Evolutionary conservation across 2,797 vertebrate genomes (phyloP).

Genomic region (Cyprinella venusta): DNA sequence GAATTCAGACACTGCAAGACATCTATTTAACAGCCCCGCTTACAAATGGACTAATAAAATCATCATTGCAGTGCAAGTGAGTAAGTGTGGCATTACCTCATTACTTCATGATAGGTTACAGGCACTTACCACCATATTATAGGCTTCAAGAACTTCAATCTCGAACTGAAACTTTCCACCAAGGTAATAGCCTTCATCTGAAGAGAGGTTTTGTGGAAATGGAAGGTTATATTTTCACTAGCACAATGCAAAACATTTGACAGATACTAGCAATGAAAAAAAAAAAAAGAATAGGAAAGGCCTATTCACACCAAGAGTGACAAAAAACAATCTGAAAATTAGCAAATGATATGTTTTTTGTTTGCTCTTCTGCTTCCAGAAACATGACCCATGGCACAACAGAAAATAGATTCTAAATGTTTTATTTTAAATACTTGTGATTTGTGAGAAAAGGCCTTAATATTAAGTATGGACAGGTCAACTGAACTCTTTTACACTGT

Average conservation of each 20-base stretch:
- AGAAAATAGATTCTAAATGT: neutral
- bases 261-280: neutral
- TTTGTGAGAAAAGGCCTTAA: neutral
- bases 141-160: slow-evolving; percentile 94
- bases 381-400: neutral
- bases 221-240: slow-evolving; percentile 18
- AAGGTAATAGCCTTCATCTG: slow-evolving; percentile 99
- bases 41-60: slow-evolving; percentile 38
- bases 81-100: slow-evolving; percentile 34
- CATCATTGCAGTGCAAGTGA: slow-evolving; percentile 1
- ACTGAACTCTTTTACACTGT: neutral
- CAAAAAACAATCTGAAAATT: neutral
- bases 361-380: neutral
- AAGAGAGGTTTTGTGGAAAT: slow-evolving; percentile 16
- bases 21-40: slow-evolving; percentile 7
- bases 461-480: neutral
- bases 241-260: slow-evolving; percentile 1
- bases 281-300: neutral
- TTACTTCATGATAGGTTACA: slow-evolving; percentile 25
- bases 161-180: slow-evolving; percentile 92
- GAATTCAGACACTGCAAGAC: slow-evolving; percentile 20
- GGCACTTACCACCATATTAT: slow-evolving; percentile 99
- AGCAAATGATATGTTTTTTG: neutral
- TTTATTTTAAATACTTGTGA: neutral
- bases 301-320: neutral